phyloP scores from a whole-genome alignment of 2,113 vertebrate species.

The Phainopepla nitens region DNA sequence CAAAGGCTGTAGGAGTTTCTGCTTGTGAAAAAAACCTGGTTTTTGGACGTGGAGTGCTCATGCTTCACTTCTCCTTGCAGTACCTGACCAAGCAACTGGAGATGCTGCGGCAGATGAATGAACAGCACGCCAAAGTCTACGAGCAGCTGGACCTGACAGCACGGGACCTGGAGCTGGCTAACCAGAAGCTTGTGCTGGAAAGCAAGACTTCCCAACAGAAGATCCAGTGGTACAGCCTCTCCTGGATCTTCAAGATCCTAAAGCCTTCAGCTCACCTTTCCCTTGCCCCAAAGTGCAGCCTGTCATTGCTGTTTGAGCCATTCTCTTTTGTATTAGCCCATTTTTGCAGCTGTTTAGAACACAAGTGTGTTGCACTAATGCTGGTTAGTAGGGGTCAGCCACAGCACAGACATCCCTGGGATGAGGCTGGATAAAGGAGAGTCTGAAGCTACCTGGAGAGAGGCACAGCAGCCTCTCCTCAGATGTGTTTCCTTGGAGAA shows the following conservation, averaged over 20 bases:
- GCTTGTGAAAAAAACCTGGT: background rate
- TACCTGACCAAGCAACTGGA: slow-evolving; percentile 95
- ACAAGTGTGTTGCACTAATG: background rate
- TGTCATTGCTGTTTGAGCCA: background rate
- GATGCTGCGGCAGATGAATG: slow-evolving; percentile 90
- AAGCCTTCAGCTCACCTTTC: background rate
- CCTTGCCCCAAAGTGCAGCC: background rate
- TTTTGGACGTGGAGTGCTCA: background rate
- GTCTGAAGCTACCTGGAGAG: background rate
- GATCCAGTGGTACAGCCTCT: slow-evolving; percentile 83
- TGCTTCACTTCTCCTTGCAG: slow-evolving; percentile 51
- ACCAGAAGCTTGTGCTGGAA: slow-evolving; percentile 93
- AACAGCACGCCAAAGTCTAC: slow-evolving; percentile 96
- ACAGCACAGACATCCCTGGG: background rate
- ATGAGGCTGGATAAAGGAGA: background rate
- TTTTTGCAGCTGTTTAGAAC: background rate
- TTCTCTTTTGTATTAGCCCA: background rate
- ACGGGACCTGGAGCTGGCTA: slow-evolving; percentile 91
- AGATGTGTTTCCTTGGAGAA: background rate
- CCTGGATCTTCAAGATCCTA: background rate
- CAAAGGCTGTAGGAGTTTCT: background rate
- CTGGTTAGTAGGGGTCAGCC: background rate
- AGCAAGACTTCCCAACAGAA: slow-evolving; percentile 95
- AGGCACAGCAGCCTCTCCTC: background rate
- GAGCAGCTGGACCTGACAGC: slow-evolving; percentile 95